Evolutionary conservation across 2,113 vertebrate species (phyloP).

Genomic region (Zosterops japonicus): DNA sequence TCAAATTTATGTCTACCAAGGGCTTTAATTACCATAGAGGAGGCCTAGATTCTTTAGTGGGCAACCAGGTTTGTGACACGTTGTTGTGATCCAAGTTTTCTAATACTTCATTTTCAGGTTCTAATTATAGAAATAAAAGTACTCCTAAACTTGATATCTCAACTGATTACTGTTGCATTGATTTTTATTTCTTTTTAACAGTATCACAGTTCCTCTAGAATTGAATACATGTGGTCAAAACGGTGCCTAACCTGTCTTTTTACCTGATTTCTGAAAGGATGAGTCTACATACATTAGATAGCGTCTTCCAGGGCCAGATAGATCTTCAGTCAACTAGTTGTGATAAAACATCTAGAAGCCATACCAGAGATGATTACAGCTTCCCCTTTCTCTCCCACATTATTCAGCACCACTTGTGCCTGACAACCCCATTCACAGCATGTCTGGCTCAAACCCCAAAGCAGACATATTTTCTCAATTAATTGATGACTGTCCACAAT

Average conservation of each 20-base stretch:
- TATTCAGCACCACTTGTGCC: background rate
- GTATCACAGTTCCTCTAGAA: fast-evolving
- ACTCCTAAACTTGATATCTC: background rate
- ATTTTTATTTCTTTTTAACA: background rate
- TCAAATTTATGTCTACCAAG: conserved; percentile 10
- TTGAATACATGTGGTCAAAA: background rate
- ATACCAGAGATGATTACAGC: background rate
- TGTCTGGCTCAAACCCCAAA: background rate
- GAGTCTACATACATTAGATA: background rate
- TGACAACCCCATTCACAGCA: conserved; percentile 17
- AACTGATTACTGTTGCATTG: background rate
- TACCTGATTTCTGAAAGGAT: background rate
- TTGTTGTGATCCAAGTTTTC: background rate
- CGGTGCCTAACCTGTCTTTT: background rate
- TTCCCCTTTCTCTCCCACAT: background rate
- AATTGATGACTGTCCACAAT: background rate
- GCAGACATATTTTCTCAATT: background rate
- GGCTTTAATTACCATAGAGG: background rate
- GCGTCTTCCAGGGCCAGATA: background rate
- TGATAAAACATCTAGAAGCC: background rate
- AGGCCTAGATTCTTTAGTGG: background rate
- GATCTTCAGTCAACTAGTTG: background rate
- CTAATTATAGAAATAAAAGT: background rate
- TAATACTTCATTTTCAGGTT: background rate
- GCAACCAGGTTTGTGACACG: background rate